A percentile compares a stretch with the other conserved stretches of the same genome.
Evolutionary conservation across 2,888 invertebrate species (phyloP).

Genomic region (Drosophila gaucha): DNA sequence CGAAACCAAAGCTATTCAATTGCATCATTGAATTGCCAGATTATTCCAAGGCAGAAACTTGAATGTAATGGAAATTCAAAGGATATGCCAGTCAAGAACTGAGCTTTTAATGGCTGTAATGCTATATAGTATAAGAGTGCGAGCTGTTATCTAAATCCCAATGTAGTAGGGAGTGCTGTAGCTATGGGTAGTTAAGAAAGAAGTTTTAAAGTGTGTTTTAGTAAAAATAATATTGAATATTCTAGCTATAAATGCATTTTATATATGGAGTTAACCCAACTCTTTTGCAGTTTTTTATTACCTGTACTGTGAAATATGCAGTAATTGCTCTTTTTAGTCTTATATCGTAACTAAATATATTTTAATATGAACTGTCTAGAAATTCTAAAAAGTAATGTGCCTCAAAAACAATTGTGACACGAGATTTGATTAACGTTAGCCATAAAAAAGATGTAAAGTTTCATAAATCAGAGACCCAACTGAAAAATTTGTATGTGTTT

Average conservation of each 20-base stretch:
- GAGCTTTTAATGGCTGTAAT: constrained; percentile 4
- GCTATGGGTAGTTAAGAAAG: not conserved
- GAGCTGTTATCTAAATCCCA: not conserved
- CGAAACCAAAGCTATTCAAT: constrained; percentile 66
- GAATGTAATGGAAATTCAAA: constrained; percentile 33
- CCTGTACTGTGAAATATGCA: no score
- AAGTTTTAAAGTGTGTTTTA: no score
- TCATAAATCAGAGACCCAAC: constrained; percentile 29
- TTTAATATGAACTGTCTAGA: not conserved
- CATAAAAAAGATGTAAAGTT: constrained; percentile 31
- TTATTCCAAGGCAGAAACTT: constrained; percentile 26
- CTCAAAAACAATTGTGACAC: constrained; percentile 43
- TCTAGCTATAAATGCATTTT: no score
- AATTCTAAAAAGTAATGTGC: constrained; percentile 3
- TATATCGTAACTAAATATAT: constrained; percentile 13
- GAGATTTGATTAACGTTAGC: constrained; percentile 49
- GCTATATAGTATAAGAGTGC: not conserved
- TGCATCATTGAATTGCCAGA: constrained; percentile 63
- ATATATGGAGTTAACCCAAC: no score
- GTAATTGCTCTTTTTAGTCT: not conserved
- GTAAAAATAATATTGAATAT: not conserved
- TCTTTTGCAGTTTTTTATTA: no score
- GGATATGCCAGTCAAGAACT: constrained; percentile 10
- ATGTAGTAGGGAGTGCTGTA: constrained; percentile 1
- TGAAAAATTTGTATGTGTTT: constrained; percentile 40